Evolutionary conservation across 2,113 vertebrate species (phyloP).

Genomic region (Sceloporus undulatus): DNA sequence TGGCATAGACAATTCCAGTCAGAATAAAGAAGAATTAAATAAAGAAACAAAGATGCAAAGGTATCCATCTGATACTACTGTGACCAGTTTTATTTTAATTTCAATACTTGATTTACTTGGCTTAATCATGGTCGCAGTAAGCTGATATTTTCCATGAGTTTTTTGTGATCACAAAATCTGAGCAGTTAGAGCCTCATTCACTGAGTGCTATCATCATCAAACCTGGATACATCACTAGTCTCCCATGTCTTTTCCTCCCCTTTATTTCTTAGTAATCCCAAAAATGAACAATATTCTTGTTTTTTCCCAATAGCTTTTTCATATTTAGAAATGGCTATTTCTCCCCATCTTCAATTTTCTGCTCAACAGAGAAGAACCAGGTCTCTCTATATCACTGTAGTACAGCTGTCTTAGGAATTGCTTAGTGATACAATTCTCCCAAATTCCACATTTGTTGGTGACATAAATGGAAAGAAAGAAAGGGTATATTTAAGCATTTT

Average conservation of each 20-base stretch:
- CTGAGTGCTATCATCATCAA: neutral
- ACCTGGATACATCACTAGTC: neutral
- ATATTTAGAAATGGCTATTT: neutral
- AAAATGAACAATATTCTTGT: neutral
- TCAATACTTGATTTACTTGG: neutral
- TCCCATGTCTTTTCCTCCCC: too few relatives aligned
- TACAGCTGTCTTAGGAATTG: slow-evolving; percentile 26
- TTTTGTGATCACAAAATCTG: neutral
- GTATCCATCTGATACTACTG: neutral
- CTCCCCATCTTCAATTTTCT: neutral
- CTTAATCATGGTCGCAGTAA: neutral
- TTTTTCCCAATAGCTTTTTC: neutral
- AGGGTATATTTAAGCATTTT: slow-evolving; percentile 19
- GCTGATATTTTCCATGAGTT: neutral
- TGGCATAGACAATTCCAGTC: too few relatives aligned
- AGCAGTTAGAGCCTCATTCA: neutral
- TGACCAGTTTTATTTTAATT: neutral
- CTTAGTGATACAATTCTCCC: neutral
- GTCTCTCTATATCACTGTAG: neutral
- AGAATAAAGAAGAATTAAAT: too few relatives aligned
- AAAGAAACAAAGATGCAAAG: too few relatives aligned
- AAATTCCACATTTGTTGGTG: slow-evolving; percentile 43
- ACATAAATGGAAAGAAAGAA: slow-evolving; percentile 5
- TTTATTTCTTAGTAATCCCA: neutral
- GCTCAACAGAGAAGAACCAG: neutral